Conservation (phyloP, 1,140 invertebrate species). For the Magallana ariakensis region DNA sequence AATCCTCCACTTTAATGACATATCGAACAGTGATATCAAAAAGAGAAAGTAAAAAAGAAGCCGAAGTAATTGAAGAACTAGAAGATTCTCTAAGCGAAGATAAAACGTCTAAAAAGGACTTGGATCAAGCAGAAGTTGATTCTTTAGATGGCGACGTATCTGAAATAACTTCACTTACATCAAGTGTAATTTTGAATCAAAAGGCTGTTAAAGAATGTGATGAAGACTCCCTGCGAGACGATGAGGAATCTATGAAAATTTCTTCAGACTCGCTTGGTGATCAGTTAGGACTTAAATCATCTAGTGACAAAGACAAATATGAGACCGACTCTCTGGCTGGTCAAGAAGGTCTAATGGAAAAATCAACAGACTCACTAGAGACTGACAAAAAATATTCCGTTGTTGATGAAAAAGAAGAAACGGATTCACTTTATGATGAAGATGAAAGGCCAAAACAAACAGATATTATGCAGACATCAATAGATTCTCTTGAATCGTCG, state of each 20-base stretch:
- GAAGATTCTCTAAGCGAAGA: conserved; percentile 78
- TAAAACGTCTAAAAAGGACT: conserved; percentile 55
- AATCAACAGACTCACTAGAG: conserved; percentile 73
- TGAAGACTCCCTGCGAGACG: conserved; percentile 68
- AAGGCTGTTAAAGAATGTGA: conserved; percentile 50
- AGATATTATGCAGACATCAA: conserved; percentile 64
- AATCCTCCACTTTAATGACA: conserved; percentile 52
- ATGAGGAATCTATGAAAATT: conserved; percentile 76
- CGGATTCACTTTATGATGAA: conserved; percentile 81
- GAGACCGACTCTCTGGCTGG: conserved; percentile 82
- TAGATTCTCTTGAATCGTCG: conserved; percentile 72
- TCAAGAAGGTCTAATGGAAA: conserved; percentile 74
- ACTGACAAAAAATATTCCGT: conserved; percentile 61
- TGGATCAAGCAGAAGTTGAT: conserved; percentile 68
- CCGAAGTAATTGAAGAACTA: conserved; percentile 70
- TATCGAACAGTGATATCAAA: conserved; percentile 25
- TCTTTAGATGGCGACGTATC: conserved; percentile 75
- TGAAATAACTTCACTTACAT: conserved; percentile 75
- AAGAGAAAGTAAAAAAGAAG: conserved; percentile 76
- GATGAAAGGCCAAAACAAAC: conserved; percentile 82
- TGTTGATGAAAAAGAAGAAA: conserved; percentile 80
- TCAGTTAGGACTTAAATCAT: conserved; percentile 64
- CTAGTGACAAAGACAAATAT: conserved; percentile 83
- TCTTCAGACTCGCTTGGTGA: conserved; percentile 79
- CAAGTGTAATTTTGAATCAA: conserved; percentile 69